A percentile compares a stretch with the other conserved stretches of the same genome.
Conservation (phyloP, 2,888 invertebrate genomes). For the Noctua janthe region DNA sequence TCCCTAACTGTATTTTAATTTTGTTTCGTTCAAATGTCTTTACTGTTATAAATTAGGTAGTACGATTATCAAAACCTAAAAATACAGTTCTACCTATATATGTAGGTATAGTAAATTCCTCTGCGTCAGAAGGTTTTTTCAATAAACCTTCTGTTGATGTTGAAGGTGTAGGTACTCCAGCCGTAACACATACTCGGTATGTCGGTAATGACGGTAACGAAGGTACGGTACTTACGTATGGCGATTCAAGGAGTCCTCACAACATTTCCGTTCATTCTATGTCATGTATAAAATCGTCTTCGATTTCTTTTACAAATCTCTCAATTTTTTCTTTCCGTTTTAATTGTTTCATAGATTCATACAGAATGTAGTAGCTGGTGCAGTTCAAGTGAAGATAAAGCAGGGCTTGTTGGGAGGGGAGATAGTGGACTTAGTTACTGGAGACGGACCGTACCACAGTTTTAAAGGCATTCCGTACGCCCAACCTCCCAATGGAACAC, state of each 20-base stretch:
- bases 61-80: too few relatives aligned
- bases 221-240: too few relatives aligned
- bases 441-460: conserved; percentile 25
- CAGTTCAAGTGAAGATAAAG: conserved; percentile 6
- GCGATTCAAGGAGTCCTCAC: too few relatives aligned
- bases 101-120: too few relatives aligned
- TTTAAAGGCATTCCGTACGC: conserved; percentile 42
- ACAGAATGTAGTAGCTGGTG: conserved; percentile 10
- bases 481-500: conserved; percentile 21
- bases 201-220: neutral
- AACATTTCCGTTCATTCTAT: neutral
- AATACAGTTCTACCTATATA: too few relatives aligned
- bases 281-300: neutral
- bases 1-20: too few relatives aligned
- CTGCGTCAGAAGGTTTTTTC: too few relatives aligned
- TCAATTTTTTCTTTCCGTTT: neutral
- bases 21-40: neutral
- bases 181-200: neutral
- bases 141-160: too few relatives aligned
- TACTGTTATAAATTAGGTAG: too few relatives aligned
- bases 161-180: neutral
- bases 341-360: conserved; percentile 1
- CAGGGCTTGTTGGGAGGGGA: conserved; percentile 32
- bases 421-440: conserved; percentile 18
- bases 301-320: neutral